Evolutionary conservation across 2,797 vertebrate species (phyloP).

Genomic region (Mus caroli): DNA sequence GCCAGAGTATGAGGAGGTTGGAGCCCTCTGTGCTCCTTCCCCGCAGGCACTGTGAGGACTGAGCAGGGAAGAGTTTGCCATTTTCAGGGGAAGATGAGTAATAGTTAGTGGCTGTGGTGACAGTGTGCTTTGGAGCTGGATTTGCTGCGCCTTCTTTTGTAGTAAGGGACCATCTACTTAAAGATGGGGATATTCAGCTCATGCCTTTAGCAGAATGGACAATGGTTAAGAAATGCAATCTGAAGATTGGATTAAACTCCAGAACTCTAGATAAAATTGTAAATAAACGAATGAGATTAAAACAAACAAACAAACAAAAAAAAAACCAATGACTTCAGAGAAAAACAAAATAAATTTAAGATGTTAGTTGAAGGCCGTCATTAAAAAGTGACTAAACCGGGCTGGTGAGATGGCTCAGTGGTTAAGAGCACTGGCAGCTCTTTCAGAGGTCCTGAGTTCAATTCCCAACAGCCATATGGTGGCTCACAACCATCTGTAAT

Average conservation of each 20-base stretch:
- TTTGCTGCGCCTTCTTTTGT: slow-evolving; percentile 94
- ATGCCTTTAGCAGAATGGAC: not conserved
- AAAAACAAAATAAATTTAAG: slow-evolving; percentile 6
- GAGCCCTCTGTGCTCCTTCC: not conserved
- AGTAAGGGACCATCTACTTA: slow-evolving; percentile 96
- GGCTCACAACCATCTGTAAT: too few species aligned
- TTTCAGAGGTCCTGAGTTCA: too few species aligned
- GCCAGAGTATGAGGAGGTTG: not conserved
- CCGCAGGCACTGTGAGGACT: not conserved
- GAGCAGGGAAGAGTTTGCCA: slow-evolving; percentile 92
- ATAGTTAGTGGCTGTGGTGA: slow-evolving; percentile 93
- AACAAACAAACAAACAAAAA: not conserved
- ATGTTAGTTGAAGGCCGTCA: not conserved
- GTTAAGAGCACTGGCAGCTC: too few species aligned
- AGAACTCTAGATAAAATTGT: not conserved
- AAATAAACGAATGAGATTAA: not conserved
- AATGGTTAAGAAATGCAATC: not conserved
- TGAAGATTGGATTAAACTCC: not conserved
- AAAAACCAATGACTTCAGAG: not conserved
- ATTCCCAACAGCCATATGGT: too few species aligned
- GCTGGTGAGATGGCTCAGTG: too few species aligned
- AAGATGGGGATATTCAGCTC: slow-evolving; percentile 89
- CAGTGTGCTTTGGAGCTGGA: slow-evolving; percentile 93
- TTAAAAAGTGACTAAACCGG: not conserved
- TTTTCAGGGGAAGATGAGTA: slow-evolving; percentile 98